Evolutionary conservation across 2,113 vertebrate genomes (phyloP).

Genomic region (Chitala chitala): DNA sequence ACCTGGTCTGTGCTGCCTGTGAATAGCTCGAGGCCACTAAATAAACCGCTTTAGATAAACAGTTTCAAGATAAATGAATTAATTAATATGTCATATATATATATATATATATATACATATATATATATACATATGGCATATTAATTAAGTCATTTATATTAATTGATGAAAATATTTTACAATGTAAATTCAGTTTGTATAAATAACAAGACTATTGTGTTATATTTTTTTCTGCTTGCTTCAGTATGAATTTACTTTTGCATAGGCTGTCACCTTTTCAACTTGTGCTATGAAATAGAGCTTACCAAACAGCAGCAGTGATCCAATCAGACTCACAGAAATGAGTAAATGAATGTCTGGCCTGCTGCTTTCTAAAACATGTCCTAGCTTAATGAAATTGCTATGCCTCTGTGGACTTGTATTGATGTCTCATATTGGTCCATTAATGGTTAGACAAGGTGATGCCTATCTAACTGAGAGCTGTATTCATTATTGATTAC

Average conservation of each 20-base stretch:
- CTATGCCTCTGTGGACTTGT: constrained; percentile 14
- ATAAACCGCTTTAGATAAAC: background rate
- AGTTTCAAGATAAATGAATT: no score
- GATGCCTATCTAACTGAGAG: constrained; percentile 70
- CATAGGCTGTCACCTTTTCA: background rate
- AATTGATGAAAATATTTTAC: no score
- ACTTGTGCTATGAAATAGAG: background rate
- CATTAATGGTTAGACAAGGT: constrained; percentile 40
- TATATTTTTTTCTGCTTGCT: background rate
- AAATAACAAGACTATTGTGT: no score
- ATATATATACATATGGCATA: no score
- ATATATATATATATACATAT: no score
- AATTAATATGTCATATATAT: no score
- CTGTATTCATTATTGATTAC: constrained; percentile 64
- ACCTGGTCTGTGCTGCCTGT: no score
- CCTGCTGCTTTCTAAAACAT: background rate
- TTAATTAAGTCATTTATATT: no score
- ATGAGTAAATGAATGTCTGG: background rate
- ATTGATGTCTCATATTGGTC: constrained; percentile 49
- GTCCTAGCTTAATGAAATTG: background rate
- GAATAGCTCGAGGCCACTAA: background rate
- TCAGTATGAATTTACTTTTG: background rate
- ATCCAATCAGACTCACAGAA: background rate
- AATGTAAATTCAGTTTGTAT: no score
- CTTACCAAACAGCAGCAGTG: background rate